Base-by-base conservation (phyloP, 2,797 vertebrate species). In the Chromis chromis region DNA sequence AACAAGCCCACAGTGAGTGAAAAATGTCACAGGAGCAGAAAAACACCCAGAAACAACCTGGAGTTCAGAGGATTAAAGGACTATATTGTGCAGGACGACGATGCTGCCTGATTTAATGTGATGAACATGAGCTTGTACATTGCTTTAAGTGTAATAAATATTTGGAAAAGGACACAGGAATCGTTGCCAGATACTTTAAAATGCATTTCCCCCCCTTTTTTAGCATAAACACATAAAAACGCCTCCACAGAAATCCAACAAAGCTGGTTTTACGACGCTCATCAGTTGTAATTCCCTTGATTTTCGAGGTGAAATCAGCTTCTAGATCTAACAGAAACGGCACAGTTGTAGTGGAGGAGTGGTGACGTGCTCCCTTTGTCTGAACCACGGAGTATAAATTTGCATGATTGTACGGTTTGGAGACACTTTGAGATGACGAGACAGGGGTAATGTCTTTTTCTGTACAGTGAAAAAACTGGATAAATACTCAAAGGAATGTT, bases 391-490 rank as follows among this genome's bases (percentile, higher is more conserved):
- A 48, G 24, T 19, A 50, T 42, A 40, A 56, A 81, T 19, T 0
- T 74, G 69, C 25, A 4, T 31, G 54, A 58, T 0, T 74, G 65
- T 33, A 4, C 31, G 54, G 61, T 73, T 71, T 50, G 0, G 11
- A 75, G 64, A 74, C 52, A 54, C 67, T 48, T 31, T 11, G 19
- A 33, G 44, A 76, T 21, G 54, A 64, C 36, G 14, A 58, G 52
- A 81, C 59, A n/a, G 61, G 22, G 49, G 6, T 17, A 21, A 8
- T 7, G 25, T 60, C 2, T 48, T 65, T 46, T 55, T 24, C 33
- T 14, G 49, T 8, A 68, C 27, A 65, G 40, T 78, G 65, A n/a
- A 66, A 62, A 76, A 77, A 77, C 28, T 10, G 54, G 42, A 74
- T 72, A 48, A 75, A 81, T 13, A 73, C 73, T 75, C 0, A 78